A percentile compares a stretch with the other conserved stretches of the same genome.
Evolutionary conservation across 2,797 vertebrate genomes (phyloP).

Genomic region (Anomalospiza imberbis): DNA sequence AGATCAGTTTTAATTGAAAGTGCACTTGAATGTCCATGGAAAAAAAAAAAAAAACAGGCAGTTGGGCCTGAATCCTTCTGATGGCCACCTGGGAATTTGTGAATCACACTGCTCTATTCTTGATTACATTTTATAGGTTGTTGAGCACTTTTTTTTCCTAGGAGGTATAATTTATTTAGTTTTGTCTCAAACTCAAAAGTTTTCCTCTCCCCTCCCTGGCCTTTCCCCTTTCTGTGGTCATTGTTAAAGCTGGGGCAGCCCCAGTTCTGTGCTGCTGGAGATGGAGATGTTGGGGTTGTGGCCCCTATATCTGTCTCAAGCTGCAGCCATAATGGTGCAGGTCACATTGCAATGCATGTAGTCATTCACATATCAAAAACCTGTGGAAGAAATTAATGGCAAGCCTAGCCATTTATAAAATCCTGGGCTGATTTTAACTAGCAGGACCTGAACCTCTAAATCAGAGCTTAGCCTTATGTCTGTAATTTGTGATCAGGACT

Average conservation of each 20-base stretch:
- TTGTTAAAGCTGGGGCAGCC: neutral
- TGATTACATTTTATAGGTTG: constrained; percentile 40
- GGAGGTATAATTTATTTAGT: neutral
- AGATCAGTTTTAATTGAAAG: constrained; percentile 94
- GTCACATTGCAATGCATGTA: neutral
- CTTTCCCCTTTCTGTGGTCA: fast-evolving
- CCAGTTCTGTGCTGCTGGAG: neutral
- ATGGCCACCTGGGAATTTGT: constrained; percentile 41
- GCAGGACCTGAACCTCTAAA: constrained; percentile 27
- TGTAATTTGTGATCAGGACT: constrained; percentile 13
- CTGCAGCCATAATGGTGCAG: neutral
- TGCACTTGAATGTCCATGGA: constrained; percentile 71
- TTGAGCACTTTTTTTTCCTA: neutral
- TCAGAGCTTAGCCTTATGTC: neutral
- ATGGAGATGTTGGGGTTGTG: neutral
- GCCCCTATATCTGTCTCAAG: neutral
- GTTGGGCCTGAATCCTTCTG: constrained; percentile 41
- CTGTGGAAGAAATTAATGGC: neutral
- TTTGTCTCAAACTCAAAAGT: neutral
- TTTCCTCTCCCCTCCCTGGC: neutral
- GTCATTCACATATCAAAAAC: constrained; percentile 48
- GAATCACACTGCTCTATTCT: neutral
- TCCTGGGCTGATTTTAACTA: constrained; percentile 27
- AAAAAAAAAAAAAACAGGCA: constrained; percentile 59
- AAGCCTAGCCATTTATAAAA: neutral